These are phyloP conservation scores for Antheraea pernyi DNA, from an alignment of 1,140 invertebrate species.

Conservation along the genomic window DNA sequence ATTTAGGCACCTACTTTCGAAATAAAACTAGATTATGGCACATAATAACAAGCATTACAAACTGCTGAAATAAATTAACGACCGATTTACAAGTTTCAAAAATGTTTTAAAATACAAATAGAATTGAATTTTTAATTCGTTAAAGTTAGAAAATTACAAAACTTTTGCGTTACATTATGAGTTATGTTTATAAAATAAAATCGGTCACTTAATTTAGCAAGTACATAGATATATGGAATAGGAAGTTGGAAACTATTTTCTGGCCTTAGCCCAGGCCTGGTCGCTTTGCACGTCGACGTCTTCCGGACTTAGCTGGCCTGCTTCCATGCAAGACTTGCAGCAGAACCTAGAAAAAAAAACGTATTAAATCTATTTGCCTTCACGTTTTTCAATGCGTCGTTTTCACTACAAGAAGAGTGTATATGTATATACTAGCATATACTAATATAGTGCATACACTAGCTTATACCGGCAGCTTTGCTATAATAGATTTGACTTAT, in stretches of 20 bases:
- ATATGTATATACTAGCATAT: too few species aligned
- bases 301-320: conserved; percentile 83
- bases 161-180: too few species aligned
- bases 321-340: conserved; percentile 93
- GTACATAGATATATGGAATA: not conserved
- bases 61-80: not conserved
- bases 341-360: conserved; percentile 83
- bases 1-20: not conserved
- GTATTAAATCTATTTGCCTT: not conserved
- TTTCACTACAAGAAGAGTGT: too few species aligned
- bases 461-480: too few species aligned
- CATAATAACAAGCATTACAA: conserved; percentile 14
- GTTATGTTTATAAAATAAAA: not conserved
- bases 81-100: not conserved
- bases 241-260: conserved; percentile 28
- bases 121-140: too few species aligned
- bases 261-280: conserved; percentile 35
- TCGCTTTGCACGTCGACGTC: conserved; percentile 44
- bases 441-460: too few species aligned
- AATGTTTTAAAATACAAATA: too few species aligned
- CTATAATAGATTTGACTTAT: too few species aligned
- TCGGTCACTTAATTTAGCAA: conserved; percentile 2
- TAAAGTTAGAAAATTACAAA: too few species aligned
- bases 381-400: too few species aligned
- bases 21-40: conserved; percentile 30